Base-by-base conservation (phyloP, 2,797 vertebrate genomes). In the Delichon dasypus region DNA sequence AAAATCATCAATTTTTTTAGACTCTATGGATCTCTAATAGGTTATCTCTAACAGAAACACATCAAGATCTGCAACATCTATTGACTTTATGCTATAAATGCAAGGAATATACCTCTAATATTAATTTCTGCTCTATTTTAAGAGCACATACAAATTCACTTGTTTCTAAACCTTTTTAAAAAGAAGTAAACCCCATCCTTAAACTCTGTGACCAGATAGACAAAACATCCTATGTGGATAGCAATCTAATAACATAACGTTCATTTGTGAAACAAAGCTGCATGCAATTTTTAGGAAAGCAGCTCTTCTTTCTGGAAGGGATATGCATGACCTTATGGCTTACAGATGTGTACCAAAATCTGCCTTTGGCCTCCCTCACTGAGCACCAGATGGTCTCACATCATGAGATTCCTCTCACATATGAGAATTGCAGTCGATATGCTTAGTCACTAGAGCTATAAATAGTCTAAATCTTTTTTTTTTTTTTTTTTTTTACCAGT, bases 401-500 rank as follows among this genome's bases (percentile, higher is more conserved):
- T 65, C 50, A 77, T 40, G 65, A 83, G 74, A 60, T 50, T 81
- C 42, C 34, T 87, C 50, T 93, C 47, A 62, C 21, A 27, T 36
- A 27, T 50, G 74, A 96, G 29, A 77, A 36, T 15, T 90, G 38
- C 53, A 45, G n/a, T n/a, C 50, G 57, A 82, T 40, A 60, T 88
- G 83, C 89, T 96, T 64, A 95, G 83, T 97, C 95, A 95, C 20
- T 76, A 67, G 13, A 88, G 44, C 74, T 96, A 96, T 77, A 94
- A 96, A 96, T 94, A 96, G 55, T 29, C 29, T 22, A 75, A 83
- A 66, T 61, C 5, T 30, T 44, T 20, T 32, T 11, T 4, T 27
- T 45, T 36, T 38, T 61, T 27, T 22, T n/a, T 75, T 53, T 47
- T 51, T 62, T 2, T 58, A 65, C 11, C 20, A 80, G 17, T 18